phyloP scores from a whole-genome alignment of 2,888 invertebrate species.

The Campoletis raptor region DNA sequence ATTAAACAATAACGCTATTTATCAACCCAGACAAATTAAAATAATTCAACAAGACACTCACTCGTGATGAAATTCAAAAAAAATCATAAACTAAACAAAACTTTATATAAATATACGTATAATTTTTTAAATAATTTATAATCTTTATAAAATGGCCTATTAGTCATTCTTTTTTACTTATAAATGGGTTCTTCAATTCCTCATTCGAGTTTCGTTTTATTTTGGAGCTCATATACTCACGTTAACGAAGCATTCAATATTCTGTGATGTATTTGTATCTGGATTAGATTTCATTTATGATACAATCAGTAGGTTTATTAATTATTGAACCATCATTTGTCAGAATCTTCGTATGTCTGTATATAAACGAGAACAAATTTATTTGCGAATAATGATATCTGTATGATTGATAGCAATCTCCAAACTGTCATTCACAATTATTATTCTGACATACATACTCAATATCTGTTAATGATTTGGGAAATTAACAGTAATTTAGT shows the following conservation, averaged over 20 bases:
- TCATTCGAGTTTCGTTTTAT: neutral
- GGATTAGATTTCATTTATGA: neutral
- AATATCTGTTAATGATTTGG: neutral
- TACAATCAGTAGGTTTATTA: neutral
- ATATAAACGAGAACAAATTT: neutral
- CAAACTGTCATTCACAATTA: neutral
- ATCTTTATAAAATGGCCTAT: neutral
- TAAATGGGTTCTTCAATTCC: neutral
- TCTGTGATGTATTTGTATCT: neutral
- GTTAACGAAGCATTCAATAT: neutral
- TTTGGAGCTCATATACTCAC: neutral
- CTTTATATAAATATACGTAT: no score
- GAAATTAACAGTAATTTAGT: neutral
- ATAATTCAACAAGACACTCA: neutral
- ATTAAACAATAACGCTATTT: slow-evolving; percentile 14
- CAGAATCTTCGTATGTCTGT: neutral
- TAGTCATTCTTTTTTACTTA: neutral
- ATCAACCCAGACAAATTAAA: neutral
- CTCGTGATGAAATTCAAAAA: neutral
- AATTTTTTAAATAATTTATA: no score
- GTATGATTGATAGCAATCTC: neutral
- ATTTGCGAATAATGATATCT: neutral
- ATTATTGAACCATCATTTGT: neutral
- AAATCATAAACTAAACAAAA: no score
- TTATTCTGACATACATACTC: neutral